These are phyloP conservation scores for Metallyticus violacea DNA, from an alignment of 2,888 invertebrate genomes.

Conservation along the genomic window DNA sequence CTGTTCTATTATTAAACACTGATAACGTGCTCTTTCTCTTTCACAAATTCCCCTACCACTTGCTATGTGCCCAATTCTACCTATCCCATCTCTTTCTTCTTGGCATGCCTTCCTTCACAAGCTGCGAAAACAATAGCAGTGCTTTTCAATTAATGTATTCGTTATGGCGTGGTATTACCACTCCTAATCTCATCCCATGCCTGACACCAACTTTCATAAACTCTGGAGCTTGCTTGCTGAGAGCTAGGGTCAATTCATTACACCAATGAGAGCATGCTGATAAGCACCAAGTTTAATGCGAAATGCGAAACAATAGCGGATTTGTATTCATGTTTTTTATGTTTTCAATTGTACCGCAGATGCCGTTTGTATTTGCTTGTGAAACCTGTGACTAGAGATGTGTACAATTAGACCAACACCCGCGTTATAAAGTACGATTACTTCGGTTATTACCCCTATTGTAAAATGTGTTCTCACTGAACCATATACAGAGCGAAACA, in stretches of 20 bases:
- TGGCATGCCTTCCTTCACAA: background rate
- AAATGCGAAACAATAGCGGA: background rate
- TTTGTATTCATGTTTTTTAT: background rate
- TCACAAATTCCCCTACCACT: background rate
- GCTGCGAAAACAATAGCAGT: background rate
- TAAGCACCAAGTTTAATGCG: background rate
- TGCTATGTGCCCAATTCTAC: no score
- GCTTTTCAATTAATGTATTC: background rate
- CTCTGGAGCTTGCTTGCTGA: background rate
- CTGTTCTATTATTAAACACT: background rate
- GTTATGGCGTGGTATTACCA: background rate
- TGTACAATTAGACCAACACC: background rate
- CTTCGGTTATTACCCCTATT: no score
- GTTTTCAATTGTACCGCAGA: background rate
- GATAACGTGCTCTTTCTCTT: background rate
- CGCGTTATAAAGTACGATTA: no score
- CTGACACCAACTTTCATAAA: background rate
- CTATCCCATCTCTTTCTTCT: no score
- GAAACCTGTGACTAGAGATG: background rate
- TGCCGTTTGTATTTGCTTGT: background rate
- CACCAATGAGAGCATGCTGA: background rate
- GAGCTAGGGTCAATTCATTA: background rate
- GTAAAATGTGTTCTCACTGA: no score
- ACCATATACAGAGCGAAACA: no score
- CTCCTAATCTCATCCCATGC: background rate